A percentile compares a stretch with the other conserved stretches of the same genome.
Conservation (phyloP, 2,113 vertebrate species). For the Megaleporinus macrocephalus region DNA sequence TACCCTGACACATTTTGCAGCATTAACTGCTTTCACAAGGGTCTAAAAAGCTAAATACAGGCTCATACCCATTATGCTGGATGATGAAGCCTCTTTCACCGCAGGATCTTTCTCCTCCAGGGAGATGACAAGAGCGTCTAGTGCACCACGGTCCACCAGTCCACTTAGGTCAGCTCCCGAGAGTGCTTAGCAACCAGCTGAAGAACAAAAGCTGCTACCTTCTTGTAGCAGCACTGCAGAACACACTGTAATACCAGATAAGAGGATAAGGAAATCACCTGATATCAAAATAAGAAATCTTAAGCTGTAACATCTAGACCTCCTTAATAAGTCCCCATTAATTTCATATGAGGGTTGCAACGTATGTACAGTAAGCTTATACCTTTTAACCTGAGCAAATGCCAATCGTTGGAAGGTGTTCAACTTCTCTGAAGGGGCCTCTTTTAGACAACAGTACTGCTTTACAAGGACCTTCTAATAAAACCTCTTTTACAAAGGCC, state of each 20-base stretch:
- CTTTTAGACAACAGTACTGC: conserved; percentile 17
- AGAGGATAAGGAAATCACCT: background rate
- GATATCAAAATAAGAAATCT: background rate
- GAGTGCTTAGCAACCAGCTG: conserved; percentile 90
- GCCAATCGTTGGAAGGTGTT: conserved; percentile 47
- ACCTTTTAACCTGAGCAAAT: conserved; percentile 11
- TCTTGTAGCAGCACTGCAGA: conserved; percentile 90
- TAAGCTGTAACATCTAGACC: too few relatives aligned
- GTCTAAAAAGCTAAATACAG: background rate
- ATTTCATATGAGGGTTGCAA: background rate
- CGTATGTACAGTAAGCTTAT: background rate
- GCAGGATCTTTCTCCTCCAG: conserved; percentile 94
- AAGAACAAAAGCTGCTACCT: conserved; percentile 89
- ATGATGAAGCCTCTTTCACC: conserved; percentile 90
- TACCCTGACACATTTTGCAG: too few relatives aligned
- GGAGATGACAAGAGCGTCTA: conserved; percentile 84
- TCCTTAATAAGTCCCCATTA: too few relatives aligned
- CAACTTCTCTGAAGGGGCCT: conserved; percentile 55
- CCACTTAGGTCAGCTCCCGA: conserved; percentile 83
- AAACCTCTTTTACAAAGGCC: conserved; percentile 41
- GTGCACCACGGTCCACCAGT: conserved; percentile 83
- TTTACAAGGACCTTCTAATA: conserved; percentile 49
- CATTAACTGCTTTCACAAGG: background rate
- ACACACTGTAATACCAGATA: conserved; percentile 12
- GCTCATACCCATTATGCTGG: background rate